Evolutionary conservation across 1,140 invertebrate genomes (phyloP).

Genomic region (Drosophila teissieri): DNA sequence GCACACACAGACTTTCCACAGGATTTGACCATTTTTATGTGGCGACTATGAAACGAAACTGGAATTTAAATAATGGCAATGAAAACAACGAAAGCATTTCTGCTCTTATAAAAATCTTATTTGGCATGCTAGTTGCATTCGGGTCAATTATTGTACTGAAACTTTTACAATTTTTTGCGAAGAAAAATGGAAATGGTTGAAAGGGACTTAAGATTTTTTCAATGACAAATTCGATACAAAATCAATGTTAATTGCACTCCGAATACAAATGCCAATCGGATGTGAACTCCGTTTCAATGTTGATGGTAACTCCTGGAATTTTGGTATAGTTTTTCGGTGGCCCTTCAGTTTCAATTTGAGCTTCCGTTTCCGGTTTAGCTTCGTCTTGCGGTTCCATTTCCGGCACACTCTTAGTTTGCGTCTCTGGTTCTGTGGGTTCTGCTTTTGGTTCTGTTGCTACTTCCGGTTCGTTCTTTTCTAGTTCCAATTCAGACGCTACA

Average conservation of each 20-base stretch:
- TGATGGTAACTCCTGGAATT: too few relatives aligned
- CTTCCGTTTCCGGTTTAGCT: not conserved
- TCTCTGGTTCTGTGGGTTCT: too few relatives aligned
- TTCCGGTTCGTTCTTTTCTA: too few relatives aligned
- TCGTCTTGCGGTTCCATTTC: not conserved
- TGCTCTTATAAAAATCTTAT: not conserved
- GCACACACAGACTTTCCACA: conserved; percentile 1
- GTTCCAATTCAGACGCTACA: not conserved
- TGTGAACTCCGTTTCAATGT: too few relatives aligned
- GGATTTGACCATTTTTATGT: conserved; percentile 6
- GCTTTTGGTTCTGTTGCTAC: not conserved
- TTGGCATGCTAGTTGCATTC: not conserved
- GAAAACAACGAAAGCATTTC: conserved; percentile 1
- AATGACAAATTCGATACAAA: not conserved
- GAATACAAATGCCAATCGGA: too few relatives aligned
- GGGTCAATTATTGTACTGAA: conserved; percentile 1
- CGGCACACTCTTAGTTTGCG: not conserved
- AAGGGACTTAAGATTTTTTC: not conserved
- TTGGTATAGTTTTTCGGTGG: too few relatives aligned
- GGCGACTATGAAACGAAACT: conserved; percentile 1
- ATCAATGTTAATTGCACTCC: too few relatives aligned
- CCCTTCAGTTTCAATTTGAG: not conserved
- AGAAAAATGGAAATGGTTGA: not conserved
- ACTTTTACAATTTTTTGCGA: conserved; percentile 2
- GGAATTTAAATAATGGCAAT: conserved; percentile 5